Conservation (phyloP, 2,113 vertebrate species). For the Pipra filicauda region DNA sequence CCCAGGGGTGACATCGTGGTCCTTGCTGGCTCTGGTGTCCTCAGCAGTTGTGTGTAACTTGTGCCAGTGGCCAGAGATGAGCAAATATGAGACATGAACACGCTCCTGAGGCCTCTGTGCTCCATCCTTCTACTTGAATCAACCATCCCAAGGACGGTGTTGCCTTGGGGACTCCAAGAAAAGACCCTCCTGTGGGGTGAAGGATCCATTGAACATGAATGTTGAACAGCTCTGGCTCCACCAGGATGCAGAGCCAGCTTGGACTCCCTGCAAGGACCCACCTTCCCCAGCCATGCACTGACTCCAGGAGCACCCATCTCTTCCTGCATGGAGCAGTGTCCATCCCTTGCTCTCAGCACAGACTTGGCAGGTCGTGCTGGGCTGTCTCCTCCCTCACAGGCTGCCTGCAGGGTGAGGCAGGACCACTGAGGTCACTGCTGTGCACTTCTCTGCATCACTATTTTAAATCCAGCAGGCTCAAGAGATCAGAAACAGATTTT, state of each 20-base stretch:
- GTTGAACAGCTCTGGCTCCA: neutral
- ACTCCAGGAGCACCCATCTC: neutral
- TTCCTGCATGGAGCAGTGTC: neutral
- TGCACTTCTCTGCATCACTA: neutral
- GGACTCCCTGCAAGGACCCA: neutral
- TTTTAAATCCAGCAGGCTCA: neutral
- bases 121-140: neutral
- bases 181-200: fast-evolving
- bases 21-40: neutral
- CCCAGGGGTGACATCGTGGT: neutral
- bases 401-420: neutral
- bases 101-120: fast-evolving
- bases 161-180: neutral
- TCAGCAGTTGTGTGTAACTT: neutral
- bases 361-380: neutral
- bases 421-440: neutral
- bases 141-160: neutral
- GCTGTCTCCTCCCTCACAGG: neutral
- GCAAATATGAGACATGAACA: fast-evolving
- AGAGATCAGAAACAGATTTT: neutral
- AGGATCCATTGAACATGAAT: neutral
- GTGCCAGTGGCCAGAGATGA: neutral
- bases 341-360: fast-evolving
- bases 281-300: fast-evolving
- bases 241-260: neutral